Conservation (phyloP, 2,797 vertebrate species). For the Alcedo atthis region DNA sequence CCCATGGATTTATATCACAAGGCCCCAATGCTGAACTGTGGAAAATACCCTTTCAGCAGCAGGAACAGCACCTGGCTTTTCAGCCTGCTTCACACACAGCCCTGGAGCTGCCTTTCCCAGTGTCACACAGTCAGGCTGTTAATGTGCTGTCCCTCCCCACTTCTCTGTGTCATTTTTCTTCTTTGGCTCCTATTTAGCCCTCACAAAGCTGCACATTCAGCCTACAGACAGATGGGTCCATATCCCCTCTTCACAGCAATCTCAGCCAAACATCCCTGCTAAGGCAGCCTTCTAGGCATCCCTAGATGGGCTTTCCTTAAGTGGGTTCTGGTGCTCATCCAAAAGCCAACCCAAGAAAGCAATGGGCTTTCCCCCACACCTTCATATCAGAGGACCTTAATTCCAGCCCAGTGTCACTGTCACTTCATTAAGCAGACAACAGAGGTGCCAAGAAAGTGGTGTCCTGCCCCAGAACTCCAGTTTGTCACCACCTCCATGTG, state of each 20-base stretch:
- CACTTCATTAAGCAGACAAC: not conserved
- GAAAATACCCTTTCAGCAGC: slow-evolving; percentile 35
- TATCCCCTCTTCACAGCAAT: not conserved
- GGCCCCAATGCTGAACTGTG: not conserved
- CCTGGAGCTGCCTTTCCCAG: slow-evolving; percentile 53
- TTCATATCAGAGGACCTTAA: not conserved
- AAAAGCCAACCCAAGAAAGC: not conserved
- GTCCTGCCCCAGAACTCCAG: not conserved
- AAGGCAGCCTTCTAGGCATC: not conserved
- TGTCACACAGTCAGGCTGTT: slow-evolving; percentile 39
- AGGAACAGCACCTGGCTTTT: slow-evolving; percentile 61
- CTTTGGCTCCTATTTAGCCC: slow-evolving; percentile 7
- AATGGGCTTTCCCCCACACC: not conserved
- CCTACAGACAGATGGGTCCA: not conserved
- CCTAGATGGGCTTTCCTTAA: not conserved
- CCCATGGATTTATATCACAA: slow-evolving; percentile 40
- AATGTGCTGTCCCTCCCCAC: slow-evolving; percentile 19
- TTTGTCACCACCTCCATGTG: not conserved
- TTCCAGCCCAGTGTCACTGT: not conserved
- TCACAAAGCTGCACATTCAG: not conserved
- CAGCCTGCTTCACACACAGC: slow-evolving; percentile 14
- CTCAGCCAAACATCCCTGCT: not conserved
- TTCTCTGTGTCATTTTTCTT: slow-evolving; percentile 44
- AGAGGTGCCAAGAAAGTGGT: not conserved
- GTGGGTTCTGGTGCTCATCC: not conserved